A percentile compares a stretch with the other conserved stretches of the same genome.
phyloP scores from a whole-genome alignment of 2,888 invertebrate species.

The Mamestra brassicae region DNA sequence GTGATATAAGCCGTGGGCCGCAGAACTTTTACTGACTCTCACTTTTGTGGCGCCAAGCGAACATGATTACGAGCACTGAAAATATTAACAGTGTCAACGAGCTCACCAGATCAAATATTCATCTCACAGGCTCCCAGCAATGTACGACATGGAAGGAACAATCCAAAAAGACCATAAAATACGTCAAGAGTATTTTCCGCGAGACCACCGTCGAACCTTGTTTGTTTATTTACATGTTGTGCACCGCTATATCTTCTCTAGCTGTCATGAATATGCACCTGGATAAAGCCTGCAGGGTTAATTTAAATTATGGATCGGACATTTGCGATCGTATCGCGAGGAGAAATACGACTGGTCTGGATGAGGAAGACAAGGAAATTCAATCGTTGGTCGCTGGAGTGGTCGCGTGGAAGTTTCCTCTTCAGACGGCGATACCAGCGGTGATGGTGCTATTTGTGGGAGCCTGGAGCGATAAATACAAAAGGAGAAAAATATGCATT shows the following conservation, averaged over 20 bases:
- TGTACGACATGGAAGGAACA: conserved; percentile 80
- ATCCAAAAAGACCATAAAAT: conserved; percentile 80
- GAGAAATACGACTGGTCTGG: conserved; percentile 85
- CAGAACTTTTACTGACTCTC: conserved; percentile 82
- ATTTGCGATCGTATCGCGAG: conserved; percentile 88
- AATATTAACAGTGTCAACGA: conserved; percentile 77
- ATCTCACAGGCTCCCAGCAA: conserved; percentile 77
- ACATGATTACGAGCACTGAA: conserved; percentile 81
- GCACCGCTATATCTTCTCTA: conserved; percentile 92
- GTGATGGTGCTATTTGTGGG: conserved; percentile 91
- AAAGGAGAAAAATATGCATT: conserved; percentile 91
- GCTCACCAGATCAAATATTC: conserved; percentile 83
- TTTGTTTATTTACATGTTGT: conserved; percentile 92
- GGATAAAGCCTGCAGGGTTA: conserved; percentile 91
- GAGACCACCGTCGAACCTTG: conserved; percentile 93
- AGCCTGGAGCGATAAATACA: conserved; percentile 92
- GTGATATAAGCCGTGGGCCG: conserved; percentile 71
- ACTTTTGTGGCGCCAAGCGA: conserved; percentile 73
- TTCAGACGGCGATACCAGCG: conserved; percentile 91
- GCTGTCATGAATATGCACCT: conserved; percentile 91
- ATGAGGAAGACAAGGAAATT: conserved; percentile 83
- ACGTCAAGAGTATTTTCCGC: conserved; percentile 79
- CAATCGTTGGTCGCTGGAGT: conserved; percentile 89
- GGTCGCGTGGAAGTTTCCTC: conserved; percentile 91
- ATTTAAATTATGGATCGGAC: conserved; percentile 87